phyloP scores from a whole-genome alignment of 2,113 vertebrate species.

The Stomatorhinus ivindoensis region DNA sequence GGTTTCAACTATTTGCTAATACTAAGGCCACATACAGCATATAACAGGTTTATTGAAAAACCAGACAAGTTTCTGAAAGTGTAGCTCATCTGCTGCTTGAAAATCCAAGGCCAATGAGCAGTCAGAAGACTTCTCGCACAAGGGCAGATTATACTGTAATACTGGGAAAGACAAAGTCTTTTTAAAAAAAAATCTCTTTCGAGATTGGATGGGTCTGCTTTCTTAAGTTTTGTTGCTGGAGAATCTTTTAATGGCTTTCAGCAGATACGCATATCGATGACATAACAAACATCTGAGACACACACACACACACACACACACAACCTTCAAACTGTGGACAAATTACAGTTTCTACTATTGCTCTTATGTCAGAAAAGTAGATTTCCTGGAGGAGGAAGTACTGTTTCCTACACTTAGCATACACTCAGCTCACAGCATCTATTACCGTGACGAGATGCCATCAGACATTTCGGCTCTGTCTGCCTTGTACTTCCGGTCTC shows the following conservation, averaged over 20 bases:
- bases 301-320: not conserved
- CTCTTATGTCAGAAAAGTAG: not conserved
- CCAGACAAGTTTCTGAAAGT: not conserved
- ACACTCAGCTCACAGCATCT: constrained; percentile 41
- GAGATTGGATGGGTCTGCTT: not conserved
- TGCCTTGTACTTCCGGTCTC: constrained; percentile 43
- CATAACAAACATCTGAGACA: not conserved
- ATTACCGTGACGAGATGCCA: constrained; percentile 47
- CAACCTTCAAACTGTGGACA: not conserved
- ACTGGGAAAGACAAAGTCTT: not conserved
- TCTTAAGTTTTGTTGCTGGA: not conserved
- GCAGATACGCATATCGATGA: not conserved
- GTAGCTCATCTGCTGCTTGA: not conserved
- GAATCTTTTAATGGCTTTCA: not conserved
- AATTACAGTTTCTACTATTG: not conserved
- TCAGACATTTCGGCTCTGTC: constrained; percentile 54
- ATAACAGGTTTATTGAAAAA: not conserved
- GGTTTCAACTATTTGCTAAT: not conserved
- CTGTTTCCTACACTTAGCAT: constrained; percentile 32
- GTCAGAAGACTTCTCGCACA: not conserved
- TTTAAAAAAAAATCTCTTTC: not conserved
- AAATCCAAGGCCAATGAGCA: not conserved
- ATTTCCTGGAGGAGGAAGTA: not conserved
- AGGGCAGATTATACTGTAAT: not conserved
- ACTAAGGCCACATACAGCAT: not conserved